A percentile compares a stretch with the other conserved stretches of the same genome.
These are phyloP conservation scores for Phrynosoma blainvillii DNA, from an alignment of 2,113 vertebrate genomes.

Conservation along the genomic window DNA sequence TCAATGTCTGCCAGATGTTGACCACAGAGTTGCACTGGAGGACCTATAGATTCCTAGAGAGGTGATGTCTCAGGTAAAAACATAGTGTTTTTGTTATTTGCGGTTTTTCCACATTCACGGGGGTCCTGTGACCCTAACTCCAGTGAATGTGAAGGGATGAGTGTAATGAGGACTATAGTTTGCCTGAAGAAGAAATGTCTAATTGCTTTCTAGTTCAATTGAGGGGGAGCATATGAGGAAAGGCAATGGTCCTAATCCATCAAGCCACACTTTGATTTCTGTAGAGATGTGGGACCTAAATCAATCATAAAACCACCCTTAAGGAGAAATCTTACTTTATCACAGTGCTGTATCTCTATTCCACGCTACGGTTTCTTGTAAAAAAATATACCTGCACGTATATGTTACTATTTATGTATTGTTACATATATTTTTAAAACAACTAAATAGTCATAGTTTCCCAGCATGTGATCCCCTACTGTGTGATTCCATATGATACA, in stretches of 20 bases:
- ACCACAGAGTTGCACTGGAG: too few relatives aligned
- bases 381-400: too few relatives aligned
- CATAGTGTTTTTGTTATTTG: too few relatives aligned
- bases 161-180: not conserved
- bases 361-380: too few relatives aligned
- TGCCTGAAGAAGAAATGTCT: not conserved
- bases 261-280: not conserved
- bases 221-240: not conserved
- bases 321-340: not conserved
- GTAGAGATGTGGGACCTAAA: not conserved
- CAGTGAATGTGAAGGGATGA: too few relatives aligned
- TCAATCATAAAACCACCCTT: not conserved
- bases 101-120: too few relatives aligned
- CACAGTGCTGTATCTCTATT: not conserved
- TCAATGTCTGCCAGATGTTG: too few relatives aligned
- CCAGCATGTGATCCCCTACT: slow-evolving; percentile 7
- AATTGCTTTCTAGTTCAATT: not conserved
- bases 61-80: too few relatives aligned
- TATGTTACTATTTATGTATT: not conserved
- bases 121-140: too few relatives aligned
- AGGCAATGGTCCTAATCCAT: not conserved
- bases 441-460: not conserved
- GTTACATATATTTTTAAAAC: not conserved
- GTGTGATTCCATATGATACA: not conserved
- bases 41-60: too few relatives aligned